Base-by-base conservation (phyloP, 2,888 invertebrate species). In the Ophraella communa region DNA sequence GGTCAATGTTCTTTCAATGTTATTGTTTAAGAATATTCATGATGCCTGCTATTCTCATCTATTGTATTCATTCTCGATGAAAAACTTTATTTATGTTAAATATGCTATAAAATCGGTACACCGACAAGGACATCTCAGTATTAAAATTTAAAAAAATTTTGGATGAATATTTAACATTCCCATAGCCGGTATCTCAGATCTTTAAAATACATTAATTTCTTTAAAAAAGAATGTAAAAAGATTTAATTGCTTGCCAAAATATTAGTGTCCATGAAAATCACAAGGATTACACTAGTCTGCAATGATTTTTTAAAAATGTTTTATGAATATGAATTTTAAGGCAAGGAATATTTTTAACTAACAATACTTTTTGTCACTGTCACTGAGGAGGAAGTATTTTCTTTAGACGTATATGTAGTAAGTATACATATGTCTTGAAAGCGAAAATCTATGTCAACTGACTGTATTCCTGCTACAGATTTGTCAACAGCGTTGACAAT, bases 1-100 rank as follows among this genome's bases (percentile, higher is more conserved):
- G 39, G 59, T 64, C 59, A 54, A 54, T 60, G 64, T 60, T 65
- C 64, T 54, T 61, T 56, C 60, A 61, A 56, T 65, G 64, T 65
- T 61, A 65, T 65, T 56, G 56, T 56, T 56, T 56, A 20, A 56
- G 56, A 56, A 56, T 56, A 56, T 56, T 45, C 56, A 56, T 53
- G 52, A 52, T 56, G 56, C 20, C 56, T 24, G 45, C 33, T 44
- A 45, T 56, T 56, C 56, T 45, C 56, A 45, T 56, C 56, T 56
- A 56, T 56, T 56, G 56, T 56, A 30, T 56, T 44, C 27, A 44
- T 44, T 33, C 45, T 30, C 56, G 30, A 11, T 45, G 56, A 20
- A 56, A 56, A 45, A 45, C 24, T 51, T 45, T 56, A 56, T 30
- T 18, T 56, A 47, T 44, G 42, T 45, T 45, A 53, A 53, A 53